phyloP scores from a whole-genome alignment of 2,888 invertebrate species.

The Vannuccia rotundouncinata region DNA sequence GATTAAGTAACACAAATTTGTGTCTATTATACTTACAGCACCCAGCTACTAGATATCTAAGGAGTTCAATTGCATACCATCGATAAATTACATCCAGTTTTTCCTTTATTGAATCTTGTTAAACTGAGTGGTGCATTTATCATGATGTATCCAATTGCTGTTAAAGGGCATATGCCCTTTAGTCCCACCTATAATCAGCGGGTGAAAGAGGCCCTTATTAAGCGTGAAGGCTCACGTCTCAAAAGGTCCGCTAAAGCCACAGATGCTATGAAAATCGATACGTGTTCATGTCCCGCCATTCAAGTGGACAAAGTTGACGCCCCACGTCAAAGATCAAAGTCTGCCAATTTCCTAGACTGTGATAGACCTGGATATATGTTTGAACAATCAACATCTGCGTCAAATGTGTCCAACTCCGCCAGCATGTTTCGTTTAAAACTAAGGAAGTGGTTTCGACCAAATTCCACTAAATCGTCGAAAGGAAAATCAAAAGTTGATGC shows the following conservation, averaged over 20 bases:
- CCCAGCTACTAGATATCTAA: too few species aligned
- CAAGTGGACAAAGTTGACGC: not conserved
- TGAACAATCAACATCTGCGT: too few species aligned
- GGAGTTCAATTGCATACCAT: too few species aligned
- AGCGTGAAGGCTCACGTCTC: not conserved
- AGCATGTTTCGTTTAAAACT: not conserved
- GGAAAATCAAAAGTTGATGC: too few species aligned
- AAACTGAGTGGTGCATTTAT: too few species aligned
- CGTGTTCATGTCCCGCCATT: not conserved
- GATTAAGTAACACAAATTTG: too few species aligned
- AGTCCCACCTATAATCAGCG: slow-evolving; percentile 24
- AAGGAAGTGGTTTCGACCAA: not conserved
- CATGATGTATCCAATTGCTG: slow-evolving; percentile 35
- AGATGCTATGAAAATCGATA: not conserved
- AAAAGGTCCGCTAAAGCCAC: not conserved
- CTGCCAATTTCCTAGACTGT: not conserved
- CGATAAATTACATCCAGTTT: too few species aligned
- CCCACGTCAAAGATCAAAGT: not conserved
- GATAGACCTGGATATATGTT: too few species aligned
- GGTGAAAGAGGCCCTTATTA: not conserved
- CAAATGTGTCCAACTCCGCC: not conserved
- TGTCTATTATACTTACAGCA: too few species aligned
- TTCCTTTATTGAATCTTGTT: too few species aligned
- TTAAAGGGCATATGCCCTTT: slow-evolving; percentile 35
- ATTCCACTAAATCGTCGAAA: too few species aligned